Percentiles rank a stretch among this genome's conserved stretches.
Evolutionary conservation across 2,797 vertebrate species (phyloP).

Genomic region (Uromys caudimaculatus): DNA sequence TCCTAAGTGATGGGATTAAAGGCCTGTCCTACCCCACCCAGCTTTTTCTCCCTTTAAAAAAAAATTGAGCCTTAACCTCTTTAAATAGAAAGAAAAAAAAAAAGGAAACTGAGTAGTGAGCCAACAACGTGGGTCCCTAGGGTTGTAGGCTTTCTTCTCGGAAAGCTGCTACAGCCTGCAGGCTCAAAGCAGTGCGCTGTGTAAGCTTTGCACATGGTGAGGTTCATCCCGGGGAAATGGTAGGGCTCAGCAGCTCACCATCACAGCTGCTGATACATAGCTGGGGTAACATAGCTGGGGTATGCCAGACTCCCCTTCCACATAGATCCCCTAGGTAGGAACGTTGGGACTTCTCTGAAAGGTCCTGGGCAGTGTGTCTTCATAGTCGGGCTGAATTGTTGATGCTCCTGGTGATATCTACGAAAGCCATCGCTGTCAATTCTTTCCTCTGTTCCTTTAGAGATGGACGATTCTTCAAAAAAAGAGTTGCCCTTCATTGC

Average conservation of each 20-base stretch:
- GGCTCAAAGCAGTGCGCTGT: neutral
- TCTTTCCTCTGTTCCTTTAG: slow-evolving; percentile 88
- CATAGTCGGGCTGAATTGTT: slow-evolving; percentile 89
- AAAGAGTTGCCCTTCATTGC: slow-evolving; percentile 89
- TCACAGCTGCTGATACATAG: slow-evolving; percentile 93
- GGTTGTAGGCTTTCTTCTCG: neutral
- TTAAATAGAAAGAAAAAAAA: neutral
- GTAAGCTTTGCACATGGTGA: neutral
- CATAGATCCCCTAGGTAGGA: slow-evolving; percentile 80
- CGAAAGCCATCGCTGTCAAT: slow-evolving; percentile 90
- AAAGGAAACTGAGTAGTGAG: neutral
- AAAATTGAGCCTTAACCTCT: neutral
- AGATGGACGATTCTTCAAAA: slow-evolving; percentile 90
- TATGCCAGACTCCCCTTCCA: slow-evolving; percentile 79
- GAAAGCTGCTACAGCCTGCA: neutral
- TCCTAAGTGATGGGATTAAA: neutral
- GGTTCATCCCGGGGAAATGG: neutral
- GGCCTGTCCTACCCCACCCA: neutral
- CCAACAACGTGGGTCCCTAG: neutral
- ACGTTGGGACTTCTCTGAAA: slow-evolving; percentile 50
- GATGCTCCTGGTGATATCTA: slow-evolving; percentile 92
- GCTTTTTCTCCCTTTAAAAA: neutral
- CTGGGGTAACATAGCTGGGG: slow-evolving; percentile 84
- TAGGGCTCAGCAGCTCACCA: slow-evolving; percentile 84
- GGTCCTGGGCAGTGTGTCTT: slow-evolving; percentile 85